phyloP scores from a whole-genome alignment of 2,888 invertebrate species.

The Nipponacmea schrenckii region DNA sequence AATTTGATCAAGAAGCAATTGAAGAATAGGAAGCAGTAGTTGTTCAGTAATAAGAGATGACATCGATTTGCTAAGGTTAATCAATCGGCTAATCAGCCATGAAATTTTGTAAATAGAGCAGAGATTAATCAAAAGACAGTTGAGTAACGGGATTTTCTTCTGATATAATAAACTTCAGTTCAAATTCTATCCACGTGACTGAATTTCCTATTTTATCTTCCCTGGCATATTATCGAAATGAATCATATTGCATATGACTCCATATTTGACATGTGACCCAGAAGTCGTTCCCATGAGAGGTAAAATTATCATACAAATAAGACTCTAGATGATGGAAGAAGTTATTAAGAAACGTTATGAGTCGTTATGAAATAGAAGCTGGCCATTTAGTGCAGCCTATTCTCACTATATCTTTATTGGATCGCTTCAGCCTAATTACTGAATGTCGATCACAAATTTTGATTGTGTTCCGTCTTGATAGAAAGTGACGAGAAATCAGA shows the following conservation, averaged over 20 bases:
- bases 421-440: slow-evolving; percentile 20
- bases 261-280: slow-evolving; percentile 30
- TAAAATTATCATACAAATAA: slow-evolving; percentile 36
- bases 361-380: slow-evolving; percentile 24
- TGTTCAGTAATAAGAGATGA: slow-evolving; percentile 15
- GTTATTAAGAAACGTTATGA: slow-evolving; percentile 12
- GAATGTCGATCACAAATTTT: slow-evolving; percentile 3
- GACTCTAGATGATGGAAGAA: slow-evolving; percentile 9
- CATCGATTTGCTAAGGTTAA: slow-evolving; percentile 33
- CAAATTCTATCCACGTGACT: slow-evolving; percentile 21
- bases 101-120: slow-evolving; percentile 37
- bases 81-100: slow-evolving; percentile 32
- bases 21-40: slow-evolving; percentile 11
- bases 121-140: slow-evolving; percentile 31
- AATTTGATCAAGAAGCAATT: not conserved
- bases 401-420: slow-evolving; percentile 33
- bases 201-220: slow-evolving; percentile 28
- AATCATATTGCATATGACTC: slow-evolving; percentile 32
- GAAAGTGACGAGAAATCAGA: not conserved
- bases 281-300: slow-evolving; percentile 23
- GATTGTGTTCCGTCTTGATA: slow-evolving; percentile 6
- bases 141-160: slow-evolving; percentile 21
- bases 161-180: slow-evolving; percentile 31
- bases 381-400: slow-evolving; percentile 31
- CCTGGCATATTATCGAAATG: slow-evolving; percentile 33